Percentiles rank a stretch among this genome's conserved stretches.
Evolutionary conservation across 2,888 invertebrate species (phyloP).

Genomic region (Cerastis leucographa): DNA sequence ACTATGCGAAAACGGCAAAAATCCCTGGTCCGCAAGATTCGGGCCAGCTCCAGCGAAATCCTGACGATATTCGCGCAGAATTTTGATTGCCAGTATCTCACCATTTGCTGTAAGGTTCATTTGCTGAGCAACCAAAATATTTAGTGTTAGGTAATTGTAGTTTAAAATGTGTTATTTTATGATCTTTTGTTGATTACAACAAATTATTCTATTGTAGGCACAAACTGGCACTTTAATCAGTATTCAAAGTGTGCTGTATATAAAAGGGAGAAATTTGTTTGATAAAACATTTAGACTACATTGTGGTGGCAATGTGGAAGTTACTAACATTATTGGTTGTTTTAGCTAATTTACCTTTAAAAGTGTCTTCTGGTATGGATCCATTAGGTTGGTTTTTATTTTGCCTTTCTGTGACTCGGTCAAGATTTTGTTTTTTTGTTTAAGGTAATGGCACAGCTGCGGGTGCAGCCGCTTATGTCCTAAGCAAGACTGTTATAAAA

Average conservation of each 20-base stretch:
- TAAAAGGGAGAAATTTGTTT: slow-evolving; percentile 31
- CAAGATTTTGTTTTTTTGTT: background rate
- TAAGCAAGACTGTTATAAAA: slow-evolving; percentile 14
- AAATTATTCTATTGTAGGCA: background rate
- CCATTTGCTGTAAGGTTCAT: no score
- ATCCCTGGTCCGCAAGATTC: no score
- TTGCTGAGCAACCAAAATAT: no score
- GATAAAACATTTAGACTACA: slow-evolving; percentile 16
- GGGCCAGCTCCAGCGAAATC: no score
- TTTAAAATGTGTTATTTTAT: no score
- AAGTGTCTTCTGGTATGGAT: slow-evolving; percentile 34
- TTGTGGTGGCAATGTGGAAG: slow-evolving; percentile 59
- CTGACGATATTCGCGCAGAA: no score
- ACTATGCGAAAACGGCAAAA: no score
- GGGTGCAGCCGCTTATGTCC: background rate
- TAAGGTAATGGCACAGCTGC: slow-evolving; percentile 18
- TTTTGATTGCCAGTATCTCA: no score
- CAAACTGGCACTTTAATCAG: slow-evolving; percentile 26
- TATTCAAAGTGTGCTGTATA: slow-evolving; percentile 21
- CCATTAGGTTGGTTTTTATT: background rate
- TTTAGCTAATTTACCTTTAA: slow-evolving; percentile 30
- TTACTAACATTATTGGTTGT: slow-evolving; percentile 38
- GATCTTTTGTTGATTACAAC: no score
- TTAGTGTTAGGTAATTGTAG: no score
- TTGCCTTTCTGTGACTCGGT: background rate